Conservation (phyloP, 2,113 vertebrate species). For the Marcusenius ussheri region DNA sequence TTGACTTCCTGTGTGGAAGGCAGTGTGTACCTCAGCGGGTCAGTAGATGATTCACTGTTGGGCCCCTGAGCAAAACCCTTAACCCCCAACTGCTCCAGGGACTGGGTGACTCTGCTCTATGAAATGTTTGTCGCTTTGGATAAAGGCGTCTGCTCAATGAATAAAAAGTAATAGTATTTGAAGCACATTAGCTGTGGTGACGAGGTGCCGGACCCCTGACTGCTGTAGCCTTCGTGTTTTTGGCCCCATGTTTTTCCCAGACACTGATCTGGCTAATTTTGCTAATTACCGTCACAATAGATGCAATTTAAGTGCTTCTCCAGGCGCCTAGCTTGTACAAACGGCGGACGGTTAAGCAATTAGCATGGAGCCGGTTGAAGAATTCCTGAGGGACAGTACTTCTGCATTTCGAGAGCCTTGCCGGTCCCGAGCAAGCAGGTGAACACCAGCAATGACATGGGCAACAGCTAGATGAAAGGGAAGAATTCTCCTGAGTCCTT, state of each 20-base stretch:
- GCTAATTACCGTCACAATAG: slow-evolving; percentile 29
- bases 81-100: neutral
- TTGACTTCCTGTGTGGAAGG: slow-evolving; percentile 16
- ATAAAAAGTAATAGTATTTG: slow-evolving; percentile 6
- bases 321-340: neutral
- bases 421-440: neutral
- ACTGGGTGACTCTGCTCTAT: neutral
- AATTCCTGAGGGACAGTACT: neutral
- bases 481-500: neutral
- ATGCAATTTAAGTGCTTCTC: slow-evolving; percentile 29
- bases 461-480: neutral
- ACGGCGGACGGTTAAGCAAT: neutral
- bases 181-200: slow-evolving; percentile 30
- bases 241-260: slow-evolving; percentile 15
- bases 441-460: neutral
- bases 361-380: neutral
- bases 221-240: slow-evolving; percentile 23
- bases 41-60: neutral
- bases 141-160: neutral
- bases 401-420: neutral
- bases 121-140: neutral
- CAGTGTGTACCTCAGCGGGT: neutral
- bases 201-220: slow-evolving; percentile 20
- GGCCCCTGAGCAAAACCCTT: neutral
- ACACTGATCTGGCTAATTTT: slow-evolving; percentile 32